These are phyloP conservation scores for Andrena dorsata DNA, from an alignment of 2,888 invertebrate genomes.

Conservation along the genomic window DNA sequence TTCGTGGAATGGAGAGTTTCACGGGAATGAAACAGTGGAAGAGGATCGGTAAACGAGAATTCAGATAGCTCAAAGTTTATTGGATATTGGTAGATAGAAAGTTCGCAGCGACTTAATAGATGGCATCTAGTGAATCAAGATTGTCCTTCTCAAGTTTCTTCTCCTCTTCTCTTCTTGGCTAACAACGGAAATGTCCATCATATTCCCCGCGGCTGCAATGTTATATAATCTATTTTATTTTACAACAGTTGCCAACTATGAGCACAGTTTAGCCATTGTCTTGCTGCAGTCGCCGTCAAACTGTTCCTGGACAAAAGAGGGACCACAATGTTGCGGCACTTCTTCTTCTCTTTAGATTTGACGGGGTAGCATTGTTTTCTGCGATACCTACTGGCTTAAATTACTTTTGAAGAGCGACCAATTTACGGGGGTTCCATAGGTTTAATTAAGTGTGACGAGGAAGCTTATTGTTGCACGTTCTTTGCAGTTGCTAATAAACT, in stretches of 20 bases:
- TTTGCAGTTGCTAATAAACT: not conserved
- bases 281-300: not conserved
- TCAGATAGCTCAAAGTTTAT: not conserved
- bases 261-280: conserved; percentile 21
- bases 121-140: not conserved
- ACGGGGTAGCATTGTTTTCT: not conserved
- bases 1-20: not conserved
- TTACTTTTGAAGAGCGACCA: conserved; percentile 14
- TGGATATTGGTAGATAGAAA: not conserved
- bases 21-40: not conserved
- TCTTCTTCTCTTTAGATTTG: not conserved
- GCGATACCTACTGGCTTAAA: not conserved
- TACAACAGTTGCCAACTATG: not conserved
- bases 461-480: not conserved
- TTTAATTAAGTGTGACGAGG: conserved; percentile 30
- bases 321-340: conserved; percentile 19
- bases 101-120: not conserved
- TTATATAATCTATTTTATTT: conserved; percentile 7
- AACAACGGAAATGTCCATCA: not conserved
- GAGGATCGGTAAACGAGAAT: not conserved
- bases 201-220: not conserved
- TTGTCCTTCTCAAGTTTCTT: not conserved
- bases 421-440: conserved; percentile 18
- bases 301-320: conserved; percentile 3
- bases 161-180: too few relatives aligned